Percentiles rank a stretch among this genome's conserved stretches.
phyloP scores from a whole-genome alignment of 2,888 invertebrate species.

The Imbricaverruca yamaguchii region DNA sequence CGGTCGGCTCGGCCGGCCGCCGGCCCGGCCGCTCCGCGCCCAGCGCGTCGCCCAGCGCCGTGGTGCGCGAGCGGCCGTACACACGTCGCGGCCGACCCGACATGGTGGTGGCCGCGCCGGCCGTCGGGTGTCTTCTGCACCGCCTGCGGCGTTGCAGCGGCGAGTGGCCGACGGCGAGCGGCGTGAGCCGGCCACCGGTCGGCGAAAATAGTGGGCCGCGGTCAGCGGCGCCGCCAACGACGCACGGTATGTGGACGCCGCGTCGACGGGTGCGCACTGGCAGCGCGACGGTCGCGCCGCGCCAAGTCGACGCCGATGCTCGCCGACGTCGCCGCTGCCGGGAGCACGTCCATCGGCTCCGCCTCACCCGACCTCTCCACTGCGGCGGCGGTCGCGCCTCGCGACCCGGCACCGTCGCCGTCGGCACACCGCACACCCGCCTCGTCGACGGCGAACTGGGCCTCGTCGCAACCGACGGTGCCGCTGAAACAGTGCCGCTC shows the following conservation, averaged over 20 bases:
- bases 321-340: too few relatives aligned
- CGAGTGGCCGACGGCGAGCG: not conserved
- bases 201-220: not conserved
- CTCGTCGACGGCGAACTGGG: not conserved
- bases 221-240: not conserved
- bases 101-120: not conserved
- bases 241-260: not conserved
- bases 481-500: not conserved
- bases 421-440: too few relatives aligned
- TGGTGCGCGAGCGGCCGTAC: constrained; percentile 5
- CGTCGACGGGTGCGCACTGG: too few relatives aligned
- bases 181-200: not conserved
- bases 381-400: not conserved
- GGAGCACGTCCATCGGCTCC: too few relatives aligned
- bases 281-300: too few relatives aligned
- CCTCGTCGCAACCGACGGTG: not conserved
- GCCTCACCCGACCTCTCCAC: not conserved
- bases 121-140: not conserved
- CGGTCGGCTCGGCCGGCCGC: not conserved
- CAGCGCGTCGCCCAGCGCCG: not conserved
- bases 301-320: too few relatives aligned
- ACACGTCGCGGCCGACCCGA: not conserved
- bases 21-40: not conserved
- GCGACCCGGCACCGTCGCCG: not conserved
- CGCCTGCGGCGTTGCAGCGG: too few relatives aligned